Percentiles rank a stretch among this genome's conserved stretches.
phyloP scores from a whole-genome alignment of 2,888 invertebrate species.

The Drosophila vallismaia region DNA sequence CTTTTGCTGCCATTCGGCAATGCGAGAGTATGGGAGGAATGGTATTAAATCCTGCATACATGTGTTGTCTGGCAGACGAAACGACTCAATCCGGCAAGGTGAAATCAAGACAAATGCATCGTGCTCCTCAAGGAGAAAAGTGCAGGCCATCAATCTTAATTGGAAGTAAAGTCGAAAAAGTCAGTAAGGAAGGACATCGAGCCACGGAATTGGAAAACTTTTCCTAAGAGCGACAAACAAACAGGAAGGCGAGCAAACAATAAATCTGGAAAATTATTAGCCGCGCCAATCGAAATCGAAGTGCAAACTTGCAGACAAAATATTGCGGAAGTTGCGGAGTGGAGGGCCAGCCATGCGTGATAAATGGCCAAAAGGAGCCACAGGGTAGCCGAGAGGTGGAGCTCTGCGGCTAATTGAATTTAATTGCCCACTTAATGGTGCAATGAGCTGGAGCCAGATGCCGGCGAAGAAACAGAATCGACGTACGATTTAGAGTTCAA shows the following conservation, averaged over 20 bases:
- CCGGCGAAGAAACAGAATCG: conserved; percentile 42
- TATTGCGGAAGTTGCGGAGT: not conserved
- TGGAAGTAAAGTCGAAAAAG: conserved; percentile 49
- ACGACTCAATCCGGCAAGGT: conserved; percentile 50
- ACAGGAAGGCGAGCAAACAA: conserved; percentile 48
- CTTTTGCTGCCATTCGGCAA: not conserved
- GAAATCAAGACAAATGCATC: conserved; percentile 78
- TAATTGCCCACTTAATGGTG: conserved; percentile 83
- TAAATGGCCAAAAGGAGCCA: conserved; percentile 50
- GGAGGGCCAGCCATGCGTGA: conserved; percentile 48
- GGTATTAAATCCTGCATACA: conserved; percentile 27
- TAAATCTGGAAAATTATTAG: conserved; percentile 74
- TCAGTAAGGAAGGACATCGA: conserved; percentile 36
- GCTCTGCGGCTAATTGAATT: conserved; percentile 81
- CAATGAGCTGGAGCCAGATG: conserved; percentile 73
- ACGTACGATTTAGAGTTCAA: conserved; percentile 15
- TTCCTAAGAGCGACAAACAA: conserved; percentile 27
- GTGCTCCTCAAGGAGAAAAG: conserved; percentile 3
- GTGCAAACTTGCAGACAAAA: conserved; percentile 42
- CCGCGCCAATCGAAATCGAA: conserved; percentile 52
- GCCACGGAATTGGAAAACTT: conserved; percentile 36
- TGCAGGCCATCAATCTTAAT: conserved; percentile 58
- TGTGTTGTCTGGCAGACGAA: conserved; percentile 54
- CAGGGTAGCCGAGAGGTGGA: conserved; percentile 15
- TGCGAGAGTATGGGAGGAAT: not conserved